Base-by-base conservation (phyloP, 2,888 invertebrate species). In the Spilosoma lubricipeda region DNA sequence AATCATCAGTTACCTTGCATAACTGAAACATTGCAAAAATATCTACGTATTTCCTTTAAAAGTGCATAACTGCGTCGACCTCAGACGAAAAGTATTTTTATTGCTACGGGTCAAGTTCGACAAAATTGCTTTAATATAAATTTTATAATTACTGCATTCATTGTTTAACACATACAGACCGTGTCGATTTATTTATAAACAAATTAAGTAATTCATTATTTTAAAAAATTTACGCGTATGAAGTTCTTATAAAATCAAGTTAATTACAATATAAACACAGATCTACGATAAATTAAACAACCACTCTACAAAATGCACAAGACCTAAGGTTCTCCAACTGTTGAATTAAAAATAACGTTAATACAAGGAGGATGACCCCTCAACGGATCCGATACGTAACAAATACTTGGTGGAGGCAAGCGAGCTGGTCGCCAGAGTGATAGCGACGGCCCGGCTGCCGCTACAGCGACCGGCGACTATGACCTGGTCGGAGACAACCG, bases 351-450 rank as follows among this genome's bases (percentile, higher is more conserved):
- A 67, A 67, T 74, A 71, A 72, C 75, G 71, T 82, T 85, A 77
- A 80, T 67, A 79, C 78, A 85, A 85, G 85, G 85, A 83, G 90
- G 93, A 94, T 87, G 91, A 92, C 87, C 90, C 94, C 81, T 84
- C 89, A 72, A 78, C 81, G 89, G 93, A 92, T 84, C 89, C 90
- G 78, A 86, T 89, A 83, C 90, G 87, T 83, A 90, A 89, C 90
- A 90, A 89, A 88, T 93, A 91, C 90, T 86, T 94, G 78, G 91
- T 87, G 79, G 91, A 88, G 74, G 94, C 94, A 73, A 89, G 92
- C 45, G 91, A 90, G 56, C 81, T 85, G 75, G 74, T 91, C 71
- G 81, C 87, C 8, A 87, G 88, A 65, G 86, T 86, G 74, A 80
- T 86, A 67, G 89, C 86, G 80, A 88, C 89, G 80, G 91, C 89